These are phyloP conservation scores for Cynoglossus semilaevis DNA, from an alignment of 2,113 vertebrate genomes.

Conservation along the genomic window DNA sequence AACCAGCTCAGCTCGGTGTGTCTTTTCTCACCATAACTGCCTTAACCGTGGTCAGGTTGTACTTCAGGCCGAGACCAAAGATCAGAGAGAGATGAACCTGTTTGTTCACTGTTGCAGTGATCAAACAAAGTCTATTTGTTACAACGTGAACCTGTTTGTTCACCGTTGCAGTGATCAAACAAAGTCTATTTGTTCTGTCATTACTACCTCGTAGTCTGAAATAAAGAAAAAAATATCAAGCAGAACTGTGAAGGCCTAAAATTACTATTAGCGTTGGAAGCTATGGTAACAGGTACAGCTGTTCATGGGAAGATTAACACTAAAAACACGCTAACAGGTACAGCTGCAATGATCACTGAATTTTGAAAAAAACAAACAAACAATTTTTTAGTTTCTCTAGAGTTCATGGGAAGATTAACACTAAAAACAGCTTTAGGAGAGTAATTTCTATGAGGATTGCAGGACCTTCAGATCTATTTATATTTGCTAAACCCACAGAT, in stretches of 20 bases:
- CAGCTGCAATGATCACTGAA: too few species aligned
- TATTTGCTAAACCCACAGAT: too few species aligned
- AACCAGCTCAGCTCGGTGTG: conserved; percentile 44
- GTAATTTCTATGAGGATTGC: too few species aligned
- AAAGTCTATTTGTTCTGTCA: conserved; percentile 8
- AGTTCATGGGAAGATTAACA: not conserved
- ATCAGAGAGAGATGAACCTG: conserved; percentile 16
- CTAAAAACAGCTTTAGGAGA: not conserved
- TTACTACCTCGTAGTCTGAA: too few species aligned
- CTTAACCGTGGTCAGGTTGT: conserved; percentile 37
- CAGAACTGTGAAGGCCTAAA: too few species aligned
- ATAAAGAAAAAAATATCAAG: too few species aligned
- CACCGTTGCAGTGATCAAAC: not conserved
- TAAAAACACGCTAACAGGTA: too few species aligned
- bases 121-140: conserved; percentile 3
- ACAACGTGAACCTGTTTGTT: conserved; percentile 14
- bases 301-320: too few species aligned
- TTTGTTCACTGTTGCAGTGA: not conserved
- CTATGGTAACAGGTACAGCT: too few species aligned
- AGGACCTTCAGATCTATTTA: too few species aligned
- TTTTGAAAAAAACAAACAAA: too few species aligned
- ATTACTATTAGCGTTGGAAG: too few species aligned
- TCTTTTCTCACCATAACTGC: conserved; percentile 42
- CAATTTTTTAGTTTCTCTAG: not conserved
- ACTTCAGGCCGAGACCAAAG: conserved; percentile 12